Evolutionary conservation across 2,888 invertebrate species (phyloP), one percentile per base, ranked within the genome.

Genomic region (Caenorhabditis sp.): DNA sequence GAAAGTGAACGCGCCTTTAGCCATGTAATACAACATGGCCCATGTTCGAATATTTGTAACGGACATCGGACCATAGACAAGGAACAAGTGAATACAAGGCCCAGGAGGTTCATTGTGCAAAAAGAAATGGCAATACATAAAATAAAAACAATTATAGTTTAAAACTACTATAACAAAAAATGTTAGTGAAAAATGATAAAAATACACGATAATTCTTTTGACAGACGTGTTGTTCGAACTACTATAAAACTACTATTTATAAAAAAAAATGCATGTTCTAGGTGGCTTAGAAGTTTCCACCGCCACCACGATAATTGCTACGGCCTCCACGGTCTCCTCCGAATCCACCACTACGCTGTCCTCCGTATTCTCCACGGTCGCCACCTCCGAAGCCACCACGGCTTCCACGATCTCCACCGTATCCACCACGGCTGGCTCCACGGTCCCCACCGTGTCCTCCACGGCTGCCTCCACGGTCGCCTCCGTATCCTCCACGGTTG

Each of bases 1-100:
- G 9, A 37, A 45, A 70, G 3, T 32, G 45, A 53, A 59, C 46
- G 70, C 59, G 37, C 59, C 70, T 70, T 70, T 45, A 43, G 32
- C 22, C n/a, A n/a, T n/a, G n/a, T n/a, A n/a, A n/a, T n/a, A n/a
- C n/a, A n/a, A n/a, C n/a, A n/a, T n/a, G n/a, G n/a, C n/a, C n/a
- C n/a, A 15, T 20, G 0, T n/a, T 8, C 20, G 46, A 2, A 17
- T 5, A 26, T 48, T 13, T 5, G 48, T 24, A 22, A 48, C 24
- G 27, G 22, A 11, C 35, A 20, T 35, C 17, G 7, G 6, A 11
- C n/a, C 2, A 43, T 20, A 22, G 17, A 11, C n/a, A n/a, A n/a
- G 22, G 9, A 4, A 43, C 6, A 22, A 20, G 22, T 3, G 7
- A 43, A 22, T 8, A 2, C 11, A 43, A 43, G 22, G 20, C 5